Evolutionary conservation across 2,113 vertebrate species (phyloP).

Genomic region (Poeciliopsis prolifica): DNA sequence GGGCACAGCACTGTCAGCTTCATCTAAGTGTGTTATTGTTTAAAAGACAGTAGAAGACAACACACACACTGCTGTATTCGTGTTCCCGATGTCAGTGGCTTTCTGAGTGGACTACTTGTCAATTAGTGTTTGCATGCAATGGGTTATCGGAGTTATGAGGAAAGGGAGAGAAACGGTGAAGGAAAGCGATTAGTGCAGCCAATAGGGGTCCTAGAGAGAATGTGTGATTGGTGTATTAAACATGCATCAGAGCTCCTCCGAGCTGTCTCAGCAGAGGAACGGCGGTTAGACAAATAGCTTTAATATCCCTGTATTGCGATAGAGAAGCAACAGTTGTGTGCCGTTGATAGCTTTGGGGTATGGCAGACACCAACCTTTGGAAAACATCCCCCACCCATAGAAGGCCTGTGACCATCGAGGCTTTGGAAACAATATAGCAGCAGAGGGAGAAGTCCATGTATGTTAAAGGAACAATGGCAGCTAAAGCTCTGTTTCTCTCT

Average conservation of each 20-base stretch:
- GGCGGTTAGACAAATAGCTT: slow-evolving; percentile 71
- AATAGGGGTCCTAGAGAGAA: slow-evolving; percentile 50
- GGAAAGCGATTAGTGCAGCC: slow-evolving; percentile 47
- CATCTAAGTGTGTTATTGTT: slow-evolving; percentile 26
- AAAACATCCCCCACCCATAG: slow-evolving; percentile 60
- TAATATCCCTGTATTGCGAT: slow-evolving; percentile 70
- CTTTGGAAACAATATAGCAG: slow-evolving; percentile 69
- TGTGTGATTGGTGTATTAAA: slow-evolving; percentile 74
- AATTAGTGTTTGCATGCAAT: slow-evolving; percentile 41
- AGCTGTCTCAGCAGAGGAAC: slow-evolving; percentile 61
- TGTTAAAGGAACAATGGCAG: slow-evolving; percentile 65
- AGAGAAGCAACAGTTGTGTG: slow-evolving; percentile 76
- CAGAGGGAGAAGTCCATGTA: slow-evolving; percentile 57
- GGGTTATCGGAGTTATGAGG: slow-evolving; percentile 51
- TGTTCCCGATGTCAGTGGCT: slow-evolving; percentile 19
- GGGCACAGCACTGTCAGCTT: slow-evolving; percentile 20
- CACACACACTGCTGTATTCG: slow-evolving; percentile 18
- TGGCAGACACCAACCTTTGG: slow-evolving; percentile 65
- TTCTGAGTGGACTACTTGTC: slow-evolving; percentile 34
- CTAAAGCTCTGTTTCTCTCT: slow-evolving; percentile 71
- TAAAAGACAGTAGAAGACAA: slow-evolving; percentile 16
- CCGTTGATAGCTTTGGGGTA: slow-evolving; percentile 51
- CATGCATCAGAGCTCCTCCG: slow-evolving; percentile 67
- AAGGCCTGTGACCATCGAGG: slow-evolving; percentile 61
- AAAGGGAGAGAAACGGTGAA: slow-evolving; percentile 31